Conservation (phyloP, 2,113 vertebrate genomes). For the Nothobranchius kuhntae region DNA sequence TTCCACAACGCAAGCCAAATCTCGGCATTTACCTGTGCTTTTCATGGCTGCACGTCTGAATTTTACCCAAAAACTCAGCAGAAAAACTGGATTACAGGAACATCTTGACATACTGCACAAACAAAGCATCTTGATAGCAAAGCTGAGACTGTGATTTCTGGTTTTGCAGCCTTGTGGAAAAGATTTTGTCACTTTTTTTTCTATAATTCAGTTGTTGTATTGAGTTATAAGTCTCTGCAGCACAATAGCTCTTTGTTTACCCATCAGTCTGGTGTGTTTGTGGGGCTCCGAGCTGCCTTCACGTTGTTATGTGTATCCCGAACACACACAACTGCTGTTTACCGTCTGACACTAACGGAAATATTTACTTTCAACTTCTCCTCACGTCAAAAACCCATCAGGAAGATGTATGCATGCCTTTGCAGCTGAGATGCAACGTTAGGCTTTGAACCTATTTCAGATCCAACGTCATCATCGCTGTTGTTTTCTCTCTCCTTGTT, state of each 20-base stretch:
- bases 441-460: no score
- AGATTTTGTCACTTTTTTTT: conserved; percentile 23
- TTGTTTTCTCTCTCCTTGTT: background rate
- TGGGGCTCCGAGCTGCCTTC: conserved; percentile 27
- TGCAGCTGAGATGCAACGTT: conserved; percentile 11
- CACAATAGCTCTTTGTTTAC: conserved; percentile 49
- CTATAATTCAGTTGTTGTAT: conserved; percentile 18
- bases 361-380: conserved; percentile 41
- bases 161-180: conserved; percentile 12
- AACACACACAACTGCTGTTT: conserved; percentile 41
- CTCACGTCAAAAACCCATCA: conserved; percentile 16
- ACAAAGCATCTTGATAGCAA: conserved; percentile 25
- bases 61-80: background rate
- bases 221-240: conserved; percentile 42
- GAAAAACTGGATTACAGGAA: conserved; percentile 6
- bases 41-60: background rate
- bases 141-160: conserved; percentile 19
- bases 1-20: background rate
- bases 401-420: conserved; percentile 19
- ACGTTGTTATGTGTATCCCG: conserved; percentile 32
- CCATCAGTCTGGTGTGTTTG: conserved; percentile 22
- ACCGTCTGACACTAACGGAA: conserved; percentile 49
- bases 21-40: background rate
- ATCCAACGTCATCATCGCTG: background rate
- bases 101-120: conserved; percentile 11